phyloP scores from a whole-genome alignment of 2,888 invertebrate species.

The Monochamus alternatus region DNA sequence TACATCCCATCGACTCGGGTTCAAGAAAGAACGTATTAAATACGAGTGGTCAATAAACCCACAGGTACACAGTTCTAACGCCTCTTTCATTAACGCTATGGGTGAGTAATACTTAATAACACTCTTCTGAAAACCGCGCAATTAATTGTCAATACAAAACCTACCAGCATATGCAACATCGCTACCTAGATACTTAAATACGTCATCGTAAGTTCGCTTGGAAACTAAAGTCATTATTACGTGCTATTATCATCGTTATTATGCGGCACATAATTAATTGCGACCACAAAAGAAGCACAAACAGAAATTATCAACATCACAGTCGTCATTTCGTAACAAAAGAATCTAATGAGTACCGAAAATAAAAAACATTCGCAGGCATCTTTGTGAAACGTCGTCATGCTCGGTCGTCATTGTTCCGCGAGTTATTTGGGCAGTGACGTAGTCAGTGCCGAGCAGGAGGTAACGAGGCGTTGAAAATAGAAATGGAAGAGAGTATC shows the following conservation, averaged over 20 bases:
- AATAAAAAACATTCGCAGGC: slow-evolving; percentile 11
- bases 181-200: too few species aligned
- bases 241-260: too few species aligned
- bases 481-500: too few species aligned
- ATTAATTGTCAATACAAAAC: too few species aligned
- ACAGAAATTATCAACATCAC: not conserved
- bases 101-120: too few species aligned
- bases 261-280: not conserved
- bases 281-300: not conserved
- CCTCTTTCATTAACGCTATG: not conserved
- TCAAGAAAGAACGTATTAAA: not conserved
- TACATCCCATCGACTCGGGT: not conserved
- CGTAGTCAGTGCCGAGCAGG: too few species aligned
- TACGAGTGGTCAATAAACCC: slow-evolving; percentile 3
- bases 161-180: too few species aligned
- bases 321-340: slow-evolving; percentile 4
- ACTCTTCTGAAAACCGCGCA: too few species aligned
- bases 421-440: too few species aligned
- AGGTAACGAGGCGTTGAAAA: too few species aligned
- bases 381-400: slow-evolving; percentile 24
- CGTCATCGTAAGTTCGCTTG: too few species aligned
- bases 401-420: not conserved
- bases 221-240: too few species aligned
- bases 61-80: not conserved
- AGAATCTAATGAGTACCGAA: slow-evolving; percentile 13